These are phyloP conservation scores for Eurytoma californica DNA, from an alignment of 2,888 invertebrate species.

Conservation along the genomic window DNA sequence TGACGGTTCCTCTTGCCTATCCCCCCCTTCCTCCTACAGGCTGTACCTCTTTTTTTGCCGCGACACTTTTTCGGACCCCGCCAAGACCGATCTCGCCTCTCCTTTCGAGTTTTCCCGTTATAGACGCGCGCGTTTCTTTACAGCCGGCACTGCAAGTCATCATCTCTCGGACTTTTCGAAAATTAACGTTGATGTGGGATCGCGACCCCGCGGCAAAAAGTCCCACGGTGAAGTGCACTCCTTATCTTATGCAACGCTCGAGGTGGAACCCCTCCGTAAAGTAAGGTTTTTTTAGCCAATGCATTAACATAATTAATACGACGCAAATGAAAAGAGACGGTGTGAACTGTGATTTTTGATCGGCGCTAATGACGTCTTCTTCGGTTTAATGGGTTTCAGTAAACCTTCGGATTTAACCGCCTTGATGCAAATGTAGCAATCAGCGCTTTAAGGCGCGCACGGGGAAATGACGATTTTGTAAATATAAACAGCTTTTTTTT, in stretches of 20 bases:
- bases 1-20: not conserved
- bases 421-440: too few relatives aligned
- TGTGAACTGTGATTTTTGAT: too few relatives aligned
- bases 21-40: not conserved
- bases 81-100: too few relatives aligned
- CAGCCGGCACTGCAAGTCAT: conserved; percentile 22
- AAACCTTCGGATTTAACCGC: too few relatives aligned
- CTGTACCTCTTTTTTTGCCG: not conserved
- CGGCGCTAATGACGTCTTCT: too few relatives aligned
- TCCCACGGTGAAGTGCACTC: not conserved
- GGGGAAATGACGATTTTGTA: too few relatives aligned
- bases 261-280: not conserved
- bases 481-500: too few relatives aligned
- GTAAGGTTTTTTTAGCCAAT: not conserved
- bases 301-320: conserved; percentile 5
- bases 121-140: conserved; percentile 8
- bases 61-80: not conserved
- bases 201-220: conserved; percentile 1
- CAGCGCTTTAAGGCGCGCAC: too few relatives aligned
- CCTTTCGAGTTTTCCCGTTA: conserved; percentile 26
- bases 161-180: conserved; percentile 19
- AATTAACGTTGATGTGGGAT: conserved; percentile 21
- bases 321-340: too few relatives aligned
- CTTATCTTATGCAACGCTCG: too few relatives aligned
- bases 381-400: too few relatives aligned